A percentile compares a stretch with the other conserved stretches of the same genome.
Evolutionary conservation across 2,888 invertebrate species (phyloP).

Genomic region (Mesorhabditis spiculigera): DNA sequence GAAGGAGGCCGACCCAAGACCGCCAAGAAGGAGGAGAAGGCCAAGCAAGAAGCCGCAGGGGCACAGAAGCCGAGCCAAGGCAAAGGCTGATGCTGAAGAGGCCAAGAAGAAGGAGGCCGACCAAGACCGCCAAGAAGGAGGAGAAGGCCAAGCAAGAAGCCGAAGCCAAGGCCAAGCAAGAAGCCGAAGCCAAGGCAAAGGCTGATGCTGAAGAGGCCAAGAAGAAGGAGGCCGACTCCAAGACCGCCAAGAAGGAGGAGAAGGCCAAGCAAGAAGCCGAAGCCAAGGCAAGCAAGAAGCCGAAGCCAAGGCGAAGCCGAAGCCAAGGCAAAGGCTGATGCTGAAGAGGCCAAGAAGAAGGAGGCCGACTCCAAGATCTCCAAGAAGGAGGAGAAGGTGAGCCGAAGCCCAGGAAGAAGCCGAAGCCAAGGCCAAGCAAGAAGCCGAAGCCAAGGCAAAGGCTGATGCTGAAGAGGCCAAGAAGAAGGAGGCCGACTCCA

Average conservation of each 20-base stretch:
- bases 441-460: too few species aligned
- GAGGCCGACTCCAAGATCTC: constrained; percentile 13
- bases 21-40: constrained; percentile 17
- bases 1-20: constrained; percentile 12
- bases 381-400: constrained; percentile 15
- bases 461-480: too few species aligned
- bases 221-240: background rate
- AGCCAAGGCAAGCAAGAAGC: background rate
- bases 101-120: background rate
- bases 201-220: background rate
- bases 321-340: background rate
- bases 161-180: background rate
- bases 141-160: background rate
- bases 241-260: background rate
- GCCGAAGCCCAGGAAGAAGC: background rate
- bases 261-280: background rate
- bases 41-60: constrained; percentile 5
- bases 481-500: too few species aligned
- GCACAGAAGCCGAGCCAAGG: background rate
- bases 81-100: background rate
- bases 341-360: constrained; percentile 11
- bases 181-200: background rate
- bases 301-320: too few species aligned
- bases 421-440: background rate
- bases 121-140: background rate